phyloP scores from a whole-genome alignment of 2,888 invertebrate species.

The Tortricodes alternella region DNA sequence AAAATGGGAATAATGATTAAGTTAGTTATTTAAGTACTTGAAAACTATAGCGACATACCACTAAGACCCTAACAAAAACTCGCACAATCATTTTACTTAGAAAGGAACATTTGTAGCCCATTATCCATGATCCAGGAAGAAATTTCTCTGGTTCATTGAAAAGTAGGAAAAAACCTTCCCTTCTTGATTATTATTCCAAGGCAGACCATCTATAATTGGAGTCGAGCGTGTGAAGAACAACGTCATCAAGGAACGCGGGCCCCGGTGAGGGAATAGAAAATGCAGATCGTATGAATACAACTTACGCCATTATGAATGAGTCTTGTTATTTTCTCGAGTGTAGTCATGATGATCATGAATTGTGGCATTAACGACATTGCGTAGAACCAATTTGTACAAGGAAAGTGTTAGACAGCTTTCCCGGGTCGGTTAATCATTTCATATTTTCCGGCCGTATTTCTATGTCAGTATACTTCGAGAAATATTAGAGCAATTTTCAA shows the following conservation, averaged over 20 bases:
- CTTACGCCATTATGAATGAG: too few species aligned
- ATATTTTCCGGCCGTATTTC: too few species aligned
- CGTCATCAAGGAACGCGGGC: slow-evolving; percentile 55
- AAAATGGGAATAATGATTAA: too few species aligned
- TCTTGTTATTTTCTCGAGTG: too few species aligned
- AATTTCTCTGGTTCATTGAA: slow-evolving; percentile 59
- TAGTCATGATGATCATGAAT: too few species aligned
- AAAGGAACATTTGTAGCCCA: slow-evolving; percentile 11
- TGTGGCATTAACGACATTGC: too few species aligned
- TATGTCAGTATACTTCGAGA: too few species aligned
- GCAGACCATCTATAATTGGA: slow-evolving; percentile 39
- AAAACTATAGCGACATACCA: slow-evolving; percentile 14
- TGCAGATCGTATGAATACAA: background rate
- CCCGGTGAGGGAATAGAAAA: slow-evolving; percentile 47
- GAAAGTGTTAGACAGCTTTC: too few species aligned
- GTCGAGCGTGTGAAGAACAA: slow-evolving; percentile 64
- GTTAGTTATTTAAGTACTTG: background rate
- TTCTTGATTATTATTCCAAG: slow-evolving; percentile 53
- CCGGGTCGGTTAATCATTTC: too few species aligned
- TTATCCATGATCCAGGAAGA: slow-evolving; percentile 38
- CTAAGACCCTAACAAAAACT: slow-evolving; percentile 13
- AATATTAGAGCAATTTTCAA: too few species aligned
- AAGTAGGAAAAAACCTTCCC: slow-evolving; percentile 51
- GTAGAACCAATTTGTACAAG: too few species aligned
- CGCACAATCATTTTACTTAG: background rate